phyloP scores from a whole-genome alignment of 2,113 vertebrate species.

The Ailurus styani region DNA sequence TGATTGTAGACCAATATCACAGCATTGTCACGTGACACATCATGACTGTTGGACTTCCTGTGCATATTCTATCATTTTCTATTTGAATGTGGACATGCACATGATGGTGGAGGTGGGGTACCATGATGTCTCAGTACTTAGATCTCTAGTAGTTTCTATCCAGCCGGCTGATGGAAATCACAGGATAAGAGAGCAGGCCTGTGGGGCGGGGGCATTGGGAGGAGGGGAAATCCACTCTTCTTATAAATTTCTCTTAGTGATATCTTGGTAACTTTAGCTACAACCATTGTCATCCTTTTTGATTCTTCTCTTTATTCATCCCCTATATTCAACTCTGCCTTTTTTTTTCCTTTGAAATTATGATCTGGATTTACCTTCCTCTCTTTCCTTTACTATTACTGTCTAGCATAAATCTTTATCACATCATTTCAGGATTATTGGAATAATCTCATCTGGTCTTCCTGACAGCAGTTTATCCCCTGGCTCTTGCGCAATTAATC shows the following conservation, averaged over 20 bases:
- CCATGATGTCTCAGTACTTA: background rate
- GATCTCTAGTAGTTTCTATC: background rate
- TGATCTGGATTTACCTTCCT: background rate
- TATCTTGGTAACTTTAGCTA: background rate
- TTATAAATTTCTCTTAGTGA: background rate
- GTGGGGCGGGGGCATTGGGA: accelerated
- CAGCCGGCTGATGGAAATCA: background rate
- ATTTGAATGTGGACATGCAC: background rate
- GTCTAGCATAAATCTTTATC: background rate
- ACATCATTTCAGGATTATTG: background rate
- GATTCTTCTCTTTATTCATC: background rate
- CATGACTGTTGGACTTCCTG: background rate
- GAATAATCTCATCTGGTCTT: background rate
- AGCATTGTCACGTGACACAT: background rate
- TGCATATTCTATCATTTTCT: background rate
- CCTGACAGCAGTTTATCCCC: background rate
- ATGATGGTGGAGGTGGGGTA: background rate
- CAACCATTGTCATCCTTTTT: background rate
- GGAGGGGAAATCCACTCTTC: background rate
- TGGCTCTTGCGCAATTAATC: background rate
- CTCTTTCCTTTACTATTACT: background rate
- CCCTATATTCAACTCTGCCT: background rate
- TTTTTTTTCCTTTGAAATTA: background rate
- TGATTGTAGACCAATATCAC: background rate
- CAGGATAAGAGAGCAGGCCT: background rate